Evolutionary conservation across 2,888 invertebrate genomes (phyloP).

Genomic region (Eugnorisma glareosa): DNA sequence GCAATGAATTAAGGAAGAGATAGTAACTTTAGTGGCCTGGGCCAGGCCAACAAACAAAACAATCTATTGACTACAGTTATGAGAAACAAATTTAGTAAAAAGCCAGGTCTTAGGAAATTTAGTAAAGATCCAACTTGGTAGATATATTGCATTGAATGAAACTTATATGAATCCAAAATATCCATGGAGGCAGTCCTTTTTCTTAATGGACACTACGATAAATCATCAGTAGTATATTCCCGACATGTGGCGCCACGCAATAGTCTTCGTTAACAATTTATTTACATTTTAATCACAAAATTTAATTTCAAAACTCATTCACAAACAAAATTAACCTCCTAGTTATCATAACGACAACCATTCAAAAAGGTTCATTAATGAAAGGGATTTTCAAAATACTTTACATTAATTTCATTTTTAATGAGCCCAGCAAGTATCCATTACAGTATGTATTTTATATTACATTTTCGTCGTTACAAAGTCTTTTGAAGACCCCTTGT

Average conservation of each 20-base stretch:
- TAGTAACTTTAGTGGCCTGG: no score
- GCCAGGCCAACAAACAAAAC: no score
- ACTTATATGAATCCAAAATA: no score
- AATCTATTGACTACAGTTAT: no score
- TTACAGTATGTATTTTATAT: constrained; percentile 39
- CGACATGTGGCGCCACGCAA: constrained; percentile 8
- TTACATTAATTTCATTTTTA: constrained; percentile 48
- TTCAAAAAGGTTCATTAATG: constrained; percentile 42
- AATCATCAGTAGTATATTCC: background rate
- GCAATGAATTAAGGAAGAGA: no score
- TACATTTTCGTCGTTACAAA: constrained; percentile 18
- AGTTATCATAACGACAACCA: constrained; percentile 20
- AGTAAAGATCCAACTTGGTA: no score
- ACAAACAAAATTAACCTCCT: constrained; percentile 12
- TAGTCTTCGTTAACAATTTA: constrained; percentile 10
- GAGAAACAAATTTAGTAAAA: no score
- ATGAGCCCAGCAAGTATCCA: constrained; percentile 39
- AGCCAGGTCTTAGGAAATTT: no score
- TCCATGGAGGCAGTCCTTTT: background rate
- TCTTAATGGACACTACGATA: background rate
- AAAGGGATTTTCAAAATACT: constrained; percentile 8
- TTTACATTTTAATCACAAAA: constrained; percentile 20
- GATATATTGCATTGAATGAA: no score
- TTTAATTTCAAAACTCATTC: constrained; percentile 36
- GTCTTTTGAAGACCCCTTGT: constrained; percentile 54